Conservation (phyloP, 2,797 vertebrate species). For the Nyctalus aviator region DNA sequence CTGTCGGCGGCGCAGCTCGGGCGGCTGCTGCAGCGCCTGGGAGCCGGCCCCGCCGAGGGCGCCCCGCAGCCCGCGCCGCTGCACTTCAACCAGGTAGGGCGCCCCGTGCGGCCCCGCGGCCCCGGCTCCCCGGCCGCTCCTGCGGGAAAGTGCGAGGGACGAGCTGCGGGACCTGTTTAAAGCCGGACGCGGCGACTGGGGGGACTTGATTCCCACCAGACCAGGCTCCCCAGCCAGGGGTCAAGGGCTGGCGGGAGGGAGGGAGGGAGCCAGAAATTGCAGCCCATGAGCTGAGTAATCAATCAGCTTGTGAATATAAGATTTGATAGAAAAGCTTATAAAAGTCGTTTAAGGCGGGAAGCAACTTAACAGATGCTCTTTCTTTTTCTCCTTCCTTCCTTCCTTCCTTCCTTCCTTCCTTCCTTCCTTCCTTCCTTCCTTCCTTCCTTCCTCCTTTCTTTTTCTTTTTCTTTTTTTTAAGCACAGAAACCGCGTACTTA, state of each 20-base stretch:
- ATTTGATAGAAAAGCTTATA: background rate
- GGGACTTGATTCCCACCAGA: background rate
- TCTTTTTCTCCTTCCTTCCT: background rate
- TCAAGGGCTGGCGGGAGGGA: background rate
- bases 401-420: background rate
- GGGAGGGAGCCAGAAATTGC: background rate
- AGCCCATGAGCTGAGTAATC: background rate
- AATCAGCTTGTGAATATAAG: background rate
- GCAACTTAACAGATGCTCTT: background rate
- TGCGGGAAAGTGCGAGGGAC: background rate
- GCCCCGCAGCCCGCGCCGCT: slow-evolving; percentile 43
- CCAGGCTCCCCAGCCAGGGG: background rate
- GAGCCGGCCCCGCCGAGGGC: slow-evolving; percentile 65
- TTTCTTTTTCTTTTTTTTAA: background rate
- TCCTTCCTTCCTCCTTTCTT: no score
- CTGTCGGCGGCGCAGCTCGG: slow-evolving; percentile 82
- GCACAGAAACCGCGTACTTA: background rate
- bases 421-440: no score
- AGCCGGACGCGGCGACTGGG: background rate
- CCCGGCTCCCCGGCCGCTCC: no score
- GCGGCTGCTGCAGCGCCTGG: slow-evolving; percentile 80
- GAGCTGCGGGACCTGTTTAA: background rate
- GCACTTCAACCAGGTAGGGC: slow-evolving; percentile 87
- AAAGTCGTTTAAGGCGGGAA: background rate
- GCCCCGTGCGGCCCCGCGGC: no score